Percentiles rank a stretch among this genome's conserved stretches.
phyloP scores from a whole-genome alignment of 2,888 invertebrate genomes.

The Amblyjoppa proteus region DNA sequence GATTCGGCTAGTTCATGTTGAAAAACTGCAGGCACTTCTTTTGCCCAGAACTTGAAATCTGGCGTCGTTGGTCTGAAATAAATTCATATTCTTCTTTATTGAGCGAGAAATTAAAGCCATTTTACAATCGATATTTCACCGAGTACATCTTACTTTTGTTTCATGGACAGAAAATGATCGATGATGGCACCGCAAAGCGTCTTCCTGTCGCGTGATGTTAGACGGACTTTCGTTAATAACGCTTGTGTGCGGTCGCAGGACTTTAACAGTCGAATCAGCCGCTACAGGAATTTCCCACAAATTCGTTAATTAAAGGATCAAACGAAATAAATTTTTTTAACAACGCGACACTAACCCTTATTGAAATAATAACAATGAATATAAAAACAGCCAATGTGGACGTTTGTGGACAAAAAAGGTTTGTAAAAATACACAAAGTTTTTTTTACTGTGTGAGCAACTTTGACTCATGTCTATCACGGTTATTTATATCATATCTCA shows the following conservation, averaged over 20 bases:
- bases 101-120: background rate
- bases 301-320: too few species aligned
- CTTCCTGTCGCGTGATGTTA: slow-evolving; percentile 29
- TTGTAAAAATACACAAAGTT: too few species aligned
- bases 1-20: slow-evolving; percentile 1
- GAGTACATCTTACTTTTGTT: slow-evolving; percentile 11
- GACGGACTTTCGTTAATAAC: background rate
- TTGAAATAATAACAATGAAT: too few species aligned
- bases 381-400: too few species aligned
- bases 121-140: background rate
- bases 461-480: too few species aligned
- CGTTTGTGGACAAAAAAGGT: too few species aligned
- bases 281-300: too few species aligned
- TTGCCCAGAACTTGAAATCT: slow-evolving; percentile 26
- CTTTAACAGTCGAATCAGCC: too few species aligned
- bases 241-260: background rate
- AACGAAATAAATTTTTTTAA: too few species aligned
- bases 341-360: too few species aligned
- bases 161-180: slow-evolving; percentile 21
- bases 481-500: too few species aligned
- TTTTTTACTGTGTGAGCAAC: too few species aligned
- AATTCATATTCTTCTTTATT: background rate
- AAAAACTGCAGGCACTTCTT: slow-evolving; percentile 22
- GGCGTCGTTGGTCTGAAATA: background rate
- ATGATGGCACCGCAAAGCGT: slow-evolving; percentile 22